Conservation (phyloP, 1,140 invertebrate genomes). For the Eciton burchellii region DNA sequence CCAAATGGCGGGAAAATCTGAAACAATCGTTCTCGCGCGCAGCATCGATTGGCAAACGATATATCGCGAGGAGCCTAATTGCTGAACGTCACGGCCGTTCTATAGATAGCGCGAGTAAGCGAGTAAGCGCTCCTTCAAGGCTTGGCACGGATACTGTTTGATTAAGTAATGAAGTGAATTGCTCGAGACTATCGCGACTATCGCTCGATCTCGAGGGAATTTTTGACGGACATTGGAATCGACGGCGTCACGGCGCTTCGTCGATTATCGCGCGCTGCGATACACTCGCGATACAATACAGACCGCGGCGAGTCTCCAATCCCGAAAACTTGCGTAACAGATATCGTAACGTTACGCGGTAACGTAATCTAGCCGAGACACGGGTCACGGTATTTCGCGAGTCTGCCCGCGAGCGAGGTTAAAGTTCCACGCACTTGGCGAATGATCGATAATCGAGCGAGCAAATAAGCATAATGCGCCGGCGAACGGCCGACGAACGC, state of each 20-base stretch:
- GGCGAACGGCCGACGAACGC: slow-evolving; percentile 36
- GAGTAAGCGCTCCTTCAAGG: neutral
- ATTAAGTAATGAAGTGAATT: neutral
- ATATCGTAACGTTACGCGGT: slow-evolving; percentile 9
- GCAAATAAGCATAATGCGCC: slow-evolving; percentile 50
- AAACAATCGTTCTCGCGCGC: neutral
- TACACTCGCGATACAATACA: too few relatives aligned
- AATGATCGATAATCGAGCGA: slow-evolving; percentile 60
- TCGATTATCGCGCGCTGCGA: too few relatives aligned
- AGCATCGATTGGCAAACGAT: neutral
- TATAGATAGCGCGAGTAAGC: neutral
- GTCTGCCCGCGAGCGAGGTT: slow-evolving; percentile 13
- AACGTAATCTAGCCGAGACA: neutral
- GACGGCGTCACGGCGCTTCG: neutral
- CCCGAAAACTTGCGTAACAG: neutral
- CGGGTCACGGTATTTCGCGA: slow-evolving; percentile 32
- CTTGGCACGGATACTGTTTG: neutral
- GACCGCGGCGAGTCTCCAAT: too few relatives aligned
- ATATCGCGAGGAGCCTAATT: slow-evolving; percentile 22
- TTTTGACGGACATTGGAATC: neutral
- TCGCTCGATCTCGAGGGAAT: slow-evolving; percentile 6
- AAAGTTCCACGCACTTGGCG: slow-evolving; percentile 44
- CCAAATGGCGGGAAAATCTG: neutral
- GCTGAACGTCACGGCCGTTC: neutral
- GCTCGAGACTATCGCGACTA: neutral